These are phyloP conservation scores for Poecilus cupreus DNA, from an alignment of 2,888 invertebrate genomes.

Conservation along the genomic window DNA sequence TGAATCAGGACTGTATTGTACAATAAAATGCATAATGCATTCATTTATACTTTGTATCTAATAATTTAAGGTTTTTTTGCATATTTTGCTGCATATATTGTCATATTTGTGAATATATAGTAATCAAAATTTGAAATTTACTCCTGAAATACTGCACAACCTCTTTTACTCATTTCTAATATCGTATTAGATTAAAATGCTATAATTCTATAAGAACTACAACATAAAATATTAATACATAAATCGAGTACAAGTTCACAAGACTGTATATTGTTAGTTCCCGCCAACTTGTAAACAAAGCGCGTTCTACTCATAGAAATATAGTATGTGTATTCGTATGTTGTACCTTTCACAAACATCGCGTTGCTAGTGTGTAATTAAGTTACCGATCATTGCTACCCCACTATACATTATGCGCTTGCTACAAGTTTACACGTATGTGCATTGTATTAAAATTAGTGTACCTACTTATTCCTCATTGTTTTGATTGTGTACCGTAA, in stretches of 20 bases:
- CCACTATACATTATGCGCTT: background rate
- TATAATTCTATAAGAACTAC: background rate
- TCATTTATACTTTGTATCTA: no score
- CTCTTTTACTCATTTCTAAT: no score
- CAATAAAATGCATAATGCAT: no score
- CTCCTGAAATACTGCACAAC: no score
- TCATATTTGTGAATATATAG: no score
- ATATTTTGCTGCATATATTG: no score
- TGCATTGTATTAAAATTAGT: slow-evolving; percentile 17
- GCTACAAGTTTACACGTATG: background rate
- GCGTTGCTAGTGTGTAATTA: background rate
- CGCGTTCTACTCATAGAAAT: background rate
- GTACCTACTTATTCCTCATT: slow-evolving; percentile 6
- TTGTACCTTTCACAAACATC: background rate
- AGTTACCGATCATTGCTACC: background rate
- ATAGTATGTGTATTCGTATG: background rate
- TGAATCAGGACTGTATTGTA: no score
- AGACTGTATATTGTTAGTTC: background rate
- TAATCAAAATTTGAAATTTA: no score
- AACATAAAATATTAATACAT: no score
- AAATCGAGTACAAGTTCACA: background rate
- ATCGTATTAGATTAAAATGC: background rate
- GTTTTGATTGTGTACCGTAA: slow-evolving; percentile 8
- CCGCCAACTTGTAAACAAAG: background rate
- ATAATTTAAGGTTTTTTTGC: no score